Percentiles rank a stretch among this genome's conserved stretches.
Conservation (phyloP, 2,113 vertebrate genomes). For the Amphilophus citrinellus region DNA sequence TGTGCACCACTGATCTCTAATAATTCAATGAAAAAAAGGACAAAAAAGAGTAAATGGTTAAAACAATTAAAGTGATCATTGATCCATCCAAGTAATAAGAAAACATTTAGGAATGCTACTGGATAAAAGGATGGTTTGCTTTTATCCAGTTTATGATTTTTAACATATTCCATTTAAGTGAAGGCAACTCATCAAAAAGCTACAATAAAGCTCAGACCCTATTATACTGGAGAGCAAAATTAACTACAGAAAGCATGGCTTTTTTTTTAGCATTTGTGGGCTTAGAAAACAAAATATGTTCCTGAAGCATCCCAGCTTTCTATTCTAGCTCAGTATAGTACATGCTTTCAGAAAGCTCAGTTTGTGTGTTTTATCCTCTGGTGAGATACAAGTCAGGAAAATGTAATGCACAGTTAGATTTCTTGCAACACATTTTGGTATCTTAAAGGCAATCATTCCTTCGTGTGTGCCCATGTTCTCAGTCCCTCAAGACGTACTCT, state of each 20-base stretch:
- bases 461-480: constrained; percentile 4
- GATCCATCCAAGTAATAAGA: background rate
- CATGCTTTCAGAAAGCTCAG: background rate
- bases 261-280: no score
- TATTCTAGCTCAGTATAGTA: background rate
- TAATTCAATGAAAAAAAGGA: background rate
- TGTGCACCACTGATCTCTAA: background rate
- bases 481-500: constrained; percentile 43
- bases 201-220: background rate
- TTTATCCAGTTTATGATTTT: background rate
- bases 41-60: background rate
- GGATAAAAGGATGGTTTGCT: background rate
- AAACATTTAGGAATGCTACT: background rate
- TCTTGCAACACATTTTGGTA: constrained; percentile 32
- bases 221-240: background rate
- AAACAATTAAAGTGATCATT: background rate
- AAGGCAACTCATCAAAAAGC: background rate
- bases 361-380: constrained; percentile 11
- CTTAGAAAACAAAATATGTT: background rate
- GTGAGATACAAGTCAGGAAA: constrained; percentile 37
- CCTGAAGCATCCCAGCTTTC: constrained; percentile 1
- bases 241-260: background rate
- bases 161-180: background rate
- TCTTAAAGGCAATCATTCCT: constrained; percentile 9
- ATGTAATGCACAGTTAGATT: constrained; percentile 14